Percentiles rank a stretch among this genome's conserved stretches.
These are phyloP conservation scores for Timandra comae DNA, from an alignment of 2,888 invertebrate genomes.

Conservation along the genomic window DNA sequence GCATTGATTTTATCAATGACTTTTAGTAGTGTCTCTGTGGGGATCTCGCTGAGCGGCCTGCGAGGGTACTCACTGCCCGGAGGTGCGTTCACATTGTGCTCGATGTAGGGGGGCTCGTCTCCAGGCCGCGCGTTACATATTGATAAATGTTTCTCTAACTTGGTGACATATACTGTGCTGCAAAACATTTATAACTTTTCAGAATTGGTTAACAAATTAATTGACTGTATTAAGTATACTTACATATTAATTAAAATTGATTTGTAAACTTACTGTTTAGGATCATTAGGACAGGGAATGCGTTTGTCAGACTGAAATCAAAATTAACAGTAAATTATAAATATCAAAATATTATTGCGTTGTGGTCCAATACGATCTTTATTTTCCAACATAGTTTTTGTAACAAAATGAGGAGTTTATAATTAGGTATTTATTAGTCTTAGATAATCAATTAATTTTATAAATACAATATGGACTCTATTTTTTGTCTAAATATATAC, in stretches of 20 bases:
- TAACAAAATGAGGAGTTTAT: too few relatives aligned
- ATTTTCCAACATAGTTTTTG: too few relatives aligned
- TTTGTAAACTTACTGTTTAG: constrained; percentile 82
- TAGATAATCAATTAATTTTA: too few relatives aligned
- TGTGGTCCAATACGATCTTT: too few relatives aligned
- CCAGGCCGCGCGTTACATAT: constrained; percentile 83
- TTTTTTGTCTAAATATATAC: too few relatives aligned
- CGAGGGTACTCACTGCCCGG: too few relatives aligned
- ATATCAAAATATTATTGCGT: too few relatives aligned
- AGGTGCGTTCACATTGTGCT: constrained; percentile 67
- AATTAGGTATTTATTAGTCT: too few relatives aligned
- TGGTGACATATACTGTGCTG: constrained; percentile 81
- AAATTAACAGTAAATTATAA: too few relatives aligned
- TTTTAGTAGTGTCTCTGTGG: constrained; percentile 35
- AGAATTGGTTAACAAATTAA: neutral
- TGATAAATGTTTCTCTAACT: constrained; percentile 81
- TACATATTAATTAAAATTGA: too few relatives aligned
- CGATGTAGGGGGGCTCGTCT: constrained; percentile 70
- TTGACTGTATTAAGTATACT: neutral
- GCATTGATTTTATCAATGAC: constrained; percentile 57
- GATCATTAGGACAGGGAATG: constrained; percentile 84
- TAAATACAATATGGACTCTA: too few relatives aligned
- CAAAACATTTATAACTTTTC: constrained; percentile 28
- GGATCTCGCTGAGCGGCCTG: constrained; percentile 42
- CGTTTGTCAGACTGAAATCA: constrained; percentile 62